Evolutionary conservation across 35 echinoderm and acorn worm species (phyloP), one percentile per base, ranked within the genome.

Genomic region (Ophioderma brevispina): DNA sequence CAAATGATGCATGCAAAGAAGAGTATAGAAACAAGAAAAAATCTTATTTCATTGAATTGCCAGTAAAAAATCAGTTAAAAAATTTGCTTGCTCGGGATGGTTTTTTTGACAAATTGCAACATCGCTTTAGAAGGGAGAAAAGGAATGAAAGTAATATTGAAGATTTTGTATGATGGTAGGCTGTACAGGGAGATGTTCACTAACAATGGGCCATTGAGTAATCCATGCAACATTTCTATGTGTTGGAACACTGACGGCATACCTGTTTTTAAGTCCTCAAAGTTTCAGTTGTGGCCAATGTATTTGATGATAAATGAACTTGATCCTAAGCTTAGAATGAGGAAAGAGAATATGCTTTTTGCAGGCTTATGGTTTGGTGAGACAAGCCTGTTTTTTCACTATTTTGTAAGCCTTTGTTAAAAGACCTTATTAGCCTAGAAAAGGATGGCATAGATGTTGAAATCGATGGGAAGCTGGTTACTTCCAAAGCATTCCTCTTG

Each of bases 211-310:
- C 35, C 79, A 0, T 39, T 92, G 6, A 30, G 75, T 39, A 55
- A 87, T 81, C 41, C 75, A 36, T 33, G 80, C 6, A 96, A 96
- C 34, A 49, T 96, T 23, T 92, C 86, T 11, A 85, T 96, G 0
- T 76, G 79, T 28, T 96, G 88, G 83, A 84, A 96, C 39, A 92
- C 82, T 35, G 94, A 96, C 89, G 94, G 94, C 0, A 37, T 92
- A n/a, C 90, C 94, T 5, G 64, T 96, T 37, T 96, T 96, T 43
- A 96, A 96, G 77, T 92, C 90, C 55, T 92, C 94, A 17, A 92
- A 77, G 59, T 80, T 84, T 79, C 55, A 35, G 17, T 13, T 92
- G 0, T 96, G 94, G 94, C 94, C 94, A 33, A 33, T 96, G 1
- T 89, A 88, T 37, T 92, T 88, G 30, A 70, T 80, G 14, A 82